Base-by-base conservation (phyloP, 1,140 invertebrate genomes). In the Drosophila mojavensis region DNA sequence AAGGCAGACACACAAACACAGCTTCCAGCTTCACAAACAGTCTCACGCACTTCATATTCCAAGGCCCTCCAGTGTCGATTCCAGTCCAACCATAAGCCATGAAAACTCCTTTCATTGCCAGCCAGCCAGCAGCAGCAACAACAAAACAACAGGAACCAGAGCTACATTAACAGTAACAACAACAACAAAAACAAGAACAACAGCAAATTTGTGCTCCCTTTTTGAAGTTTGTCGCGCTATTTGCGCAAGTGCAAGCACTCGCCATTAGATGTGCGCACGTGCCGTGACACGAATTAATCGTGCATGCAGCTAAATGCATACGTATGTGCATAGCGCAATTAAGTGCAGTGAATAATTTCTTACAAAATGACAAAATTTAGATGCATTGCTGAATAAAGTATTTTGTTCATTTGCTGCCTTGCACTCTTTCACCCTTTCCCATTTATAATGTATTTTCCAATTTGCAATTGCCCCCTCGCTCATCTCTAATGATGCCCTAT, bases 231-330 rank as follows among this genome's bases (percentile, higher is more conserved):
- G 69, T 67, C 60, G 67, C 66, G 69, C 76, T 88, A 83, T 84
- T 89, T 88, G 84, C 84, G 84, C 84, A 88, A 88, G 84, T 88
- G 84, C 84, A 88, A 62, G 79, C 76, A 83, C 83, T 78, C 70
- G 15, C 9, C 24, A 41, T 30, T 64, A 65, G 62, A 65, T 58
- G 33, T 68, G 70, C 11, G 65, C 41, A 41, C 56, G 50, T 55
- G 56, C 54, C 70, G 56, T 73, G 70, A 61, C 70, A 68, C 70
- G 70, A 61, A 24, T 47, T 20, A 20, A 47, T 47, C 28, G 43
- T 60, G 58, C 26, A 26, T 48, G 58, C 30, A 50, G 5, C 6
- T 26, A 36, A 15, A 20, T 5, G 9, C 13, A 36, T 33, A 43
- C 28, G 11, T 11, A 28, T 6, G n/a, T 28, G 13, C 28, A 47